Conservation (phyloP, 2,888 invertebrate genomes). For the Ornithoptera alexandrae region DNA sequence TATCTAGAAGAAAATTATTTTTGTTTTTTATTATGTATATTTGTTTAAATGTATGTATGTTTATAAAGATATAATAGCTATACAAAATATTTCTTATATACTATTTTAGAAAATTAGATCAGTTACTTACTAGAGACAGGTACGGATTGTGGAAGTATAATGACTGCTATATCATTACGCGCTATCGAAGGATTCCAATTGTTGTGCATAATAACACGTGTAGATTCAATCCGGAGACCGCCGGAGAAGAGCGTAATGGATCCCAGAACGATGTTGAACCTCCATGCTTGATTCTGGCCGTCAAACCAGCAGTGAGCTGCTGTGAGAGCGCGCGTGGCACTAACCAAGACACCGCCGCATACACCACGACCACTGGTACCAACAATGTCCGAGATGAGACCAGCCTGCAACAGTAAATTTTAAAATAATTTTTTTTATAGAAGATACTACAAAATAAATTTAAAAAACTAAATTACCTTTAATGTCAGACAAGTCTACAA, state of each 20-base stretch:
- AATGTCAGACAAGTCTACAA: too few species aligned
- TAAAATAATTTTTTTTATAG: too few species aligned
- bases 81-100: neutral
- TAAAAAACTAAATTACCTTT: neutral
- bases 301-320: conserved; percentile 52
- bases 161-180: conserved; percentile 54
- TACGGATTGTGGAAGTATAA: conserved; percentile 36
- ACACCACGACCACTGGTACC: conserved; percentile 38
- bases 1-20: conserved; percentile 25
- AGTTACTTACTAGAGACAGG: conserved; percentile 6
- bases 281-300: conserved; percentile 48
- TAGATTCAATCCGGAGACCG: conserved; percentile 47
- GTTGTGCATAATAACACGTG: conserved; percentile 44
- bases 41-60: too few species aligned
- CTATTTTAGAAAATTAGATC: neutral
- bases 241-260: conserved; percentile 49
- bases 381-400: conserved; percentile 36
- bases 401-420: conserved; percentile 32
- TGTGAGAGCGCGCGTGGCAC: conserved; percentile 33
- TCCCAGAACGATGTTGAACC: conserved; percentile 53
- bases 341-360: conserved; percentile 57
- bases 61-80: neutral
- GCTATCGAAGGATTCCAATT: conserved; percentile 44
- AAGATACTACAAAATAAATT: neutral
- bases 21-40: neutral